phyloP scores from a whole-genome alignment of 2,797 vertebrate species.

The Paramormyrops hopkinsi region DNA sequence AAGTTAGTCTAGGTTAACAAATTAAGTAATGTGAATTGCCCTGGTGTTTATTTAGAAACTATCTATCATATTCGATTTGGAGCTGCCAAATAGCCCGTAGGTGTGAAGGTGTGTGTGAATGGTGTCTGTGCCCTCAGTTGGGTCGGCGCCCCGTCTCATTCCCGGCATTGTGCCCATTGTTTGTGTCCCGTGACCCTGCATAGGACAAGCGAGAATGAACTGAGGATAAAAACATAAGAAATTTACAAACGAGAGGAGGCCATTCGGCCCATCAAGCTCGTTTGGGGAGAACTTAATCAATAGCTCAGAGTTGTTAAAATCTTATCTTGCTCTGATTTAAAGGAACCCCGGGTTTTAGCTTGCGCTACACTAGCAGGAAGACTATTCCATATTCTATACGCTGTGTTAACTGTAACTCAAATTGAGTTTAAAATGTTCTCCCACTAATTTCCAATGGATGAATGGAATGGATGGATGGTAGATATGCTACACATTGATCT shows the following conservation, averaged over 20 bases:
- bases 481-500: neutral
- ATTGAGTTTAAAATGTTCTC: too few species aligned
- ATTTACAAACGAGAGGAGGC: too few species aligned
- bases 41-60: neutral
- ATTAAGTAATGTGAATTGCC: neutral
- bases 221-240: neutral
- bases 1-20: neutral
- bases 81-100: neutral
- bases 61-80: neutral
- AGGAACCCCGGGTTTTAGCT: too few species aligned
- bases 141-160: neutral
- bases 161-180: neutral
- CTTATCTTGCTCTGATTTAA: too few species aligned
- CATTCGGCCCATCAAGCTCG: too few species aligned
- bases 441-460: neutral
- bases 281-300: too few species aligned
- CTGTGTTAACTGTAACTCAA: too few species aligned
- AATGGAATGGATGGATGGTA: neutral
- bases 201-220: neutral
- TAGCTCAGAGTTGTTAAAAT: too few species aligned
- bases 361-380: too few species aligned
- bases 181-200: neutral
- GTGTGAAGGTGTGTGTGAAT: neutral
- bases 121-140: neutral
- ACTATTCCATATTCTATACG: too few species aligned